Base-by-base conservation (phyloP, 1,140 invertebrate species). In the Stratiolaelaps scimitus region DNA sequence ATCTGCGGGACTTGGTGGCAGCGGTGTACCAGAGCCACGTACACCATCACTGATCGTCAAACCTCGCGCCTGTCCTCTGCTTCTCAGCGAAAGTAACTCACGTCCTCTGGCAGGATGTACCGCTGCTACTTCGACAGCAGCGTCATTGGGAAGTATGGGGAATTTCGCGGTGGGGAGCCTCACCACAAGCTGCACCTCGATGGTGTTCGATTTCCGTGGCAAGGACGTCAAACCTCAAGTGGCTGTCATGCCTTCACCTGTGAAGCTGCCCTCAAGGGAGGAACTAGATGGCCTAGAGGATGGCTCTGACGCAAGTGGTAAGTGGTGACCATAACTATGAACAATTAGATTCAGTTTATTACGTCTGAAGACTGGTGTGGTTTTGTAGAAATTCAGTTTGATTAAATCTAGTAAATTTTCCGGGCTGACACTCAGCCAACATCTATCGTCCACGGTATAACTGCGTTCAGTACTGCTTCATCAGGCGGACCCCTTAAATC, bases 131-230 rank as follows among this genome's bases (percentile, higher is more conserved):
- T 40, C 34, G 34, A 10, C 5, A 6, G 53, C 53, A 34, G 15
- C 15, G 53, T 60, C 53, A 34, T 28, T 45, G 43, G 66, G 64
- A n/a, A 68, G 20, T 15, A 65, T 30, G 17, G 40, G 40, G n/a
- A 43, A 13, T 65, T 40, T 48, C 65, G 0, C n/a, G 23, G 10
- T 46, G 20, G 66, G 43, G 44, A 29, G 28, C 64, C n/a, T 29
- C 53, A 10, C 15, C 64, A 5, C 23, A 44, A 29, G 29, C 46
- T 47, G 60, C 1, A 68, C 68, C 1, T 69, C 69, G 2, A 68
- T 71, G 43, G 69, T 71, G 30, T 71, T 71, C 44, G 70, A 71
- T 66, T 71, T 71, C 43, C 67, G 70, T n/a, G 70, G 70, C 15
- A 71, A 70, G 44, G 67, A 71, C 44, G 70, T 71, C n/a, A 69